These are phyloP conservation scores for Lysandra bellargus DNA, from an alignment of 2,888 invertebrate genomes.

Conservation along the genomic window DNA sequence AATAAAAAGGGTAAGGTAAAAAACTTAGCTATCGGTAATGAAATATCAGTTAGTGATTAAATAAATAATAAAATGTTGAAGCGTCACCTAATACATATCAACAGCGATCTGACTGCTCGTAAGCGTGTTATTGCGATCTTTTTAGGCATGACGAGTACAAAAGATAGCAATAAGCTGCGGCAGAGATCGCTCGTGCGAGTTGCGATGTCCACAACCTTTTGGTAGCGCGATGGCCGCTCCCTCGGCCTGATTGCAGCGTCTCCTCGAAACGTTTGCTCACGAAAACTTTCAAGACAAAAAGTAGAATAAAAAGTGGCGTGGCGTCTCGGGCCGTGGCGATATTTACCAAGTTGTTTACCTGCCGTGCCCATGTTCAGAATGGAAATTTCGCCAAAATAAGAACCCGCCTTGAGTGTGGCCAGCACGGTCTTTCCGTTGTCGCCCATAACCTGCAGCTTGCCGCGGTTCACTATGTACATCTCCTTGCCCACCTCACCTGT, in stretches of 20 bases:
- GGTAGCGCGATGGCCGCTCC: conserved; percentile 73
- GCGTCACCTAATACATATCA: conserved; percentile 58
- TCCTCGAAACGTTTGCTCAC: conserved; percentile 73
- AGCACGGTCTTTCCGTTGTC: conserved; percentile 97
- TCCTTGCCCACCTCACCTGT: conserved; percentile 99
- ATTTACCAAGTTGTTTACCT: conserved; percentile 98
- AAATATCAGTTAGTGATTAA: conserved; percentile 49
- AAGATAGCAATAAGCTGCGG: conserved; percentile 50
- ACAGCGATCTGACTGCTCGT: conserved; percentile 58
- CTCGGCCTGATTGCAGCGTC: conserved; percentile 80
- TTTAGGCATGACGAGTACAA: conserved; percentile 26
- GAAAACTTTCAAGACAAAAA: conserved; percentile 69
- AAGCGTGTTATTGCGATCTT: conserved; percentile 44
- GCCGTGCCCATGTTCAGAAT: conserved; percentile 99
- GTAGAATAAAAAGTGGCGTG: conserved; percentile 77
- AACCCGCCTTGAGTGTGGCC: conserved; percentile 98
- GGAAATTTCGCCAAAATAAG: conserved; percentile 99
- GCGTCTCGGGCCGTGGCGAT: conserved; percentile 84
- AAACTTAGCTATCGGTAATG: conserved; percentile 48
- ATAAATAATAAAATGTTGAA: conserved; percentile 55
- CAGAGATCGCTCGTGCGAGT: conserved; percentile 48
- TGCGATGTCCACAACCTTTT: conserved; percentile 76
- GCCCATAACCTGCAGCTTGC: conserved; percentile 95
- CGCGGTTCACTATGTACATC: conserved; percentile 99
- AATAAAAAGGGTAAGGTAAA: conserved; percentile 33